Evolutionary conservation across 2,797 vertebrate species (phyloP).

Genomic region (Argentina silus): DNA sequence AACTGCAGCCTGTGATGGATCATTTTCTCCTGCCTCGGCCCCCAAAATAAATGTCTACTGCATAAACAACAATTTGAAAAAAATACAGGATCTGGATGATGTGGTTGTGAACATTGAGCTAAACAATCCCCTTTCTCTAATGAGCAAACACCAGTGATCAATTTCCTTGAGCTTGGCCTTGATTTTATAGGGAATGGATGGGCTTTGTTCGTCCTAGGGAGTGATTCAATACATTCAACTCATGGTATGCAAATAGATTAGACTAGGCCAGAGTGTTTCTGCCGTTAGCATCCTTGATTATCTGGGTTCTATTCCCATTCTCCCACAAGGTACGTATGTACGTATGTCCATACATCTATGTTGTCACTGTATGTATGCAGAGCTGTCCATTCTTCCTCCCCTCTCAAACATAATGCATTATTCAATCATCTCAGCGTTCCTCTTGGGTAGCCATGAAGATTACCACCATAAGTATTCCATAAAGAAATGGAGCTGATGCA

Average conservation of each 20-base stretch:
- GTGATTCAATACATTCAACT: constrained; percentile 3
- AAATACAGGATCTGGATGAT: constrained; percentile 45
- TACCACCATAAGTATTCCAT: constrained; percentile 49
- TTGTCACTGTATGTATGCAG: constrained; percentile 43
- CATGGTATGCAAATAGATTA: not conserved
- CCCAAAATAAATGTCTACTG: constrained; percentile 63
- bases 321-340: constrained; percentile 38
- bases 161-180: constrained; percentile 32
- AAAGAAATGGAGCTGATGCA: constrained; percentile 17
- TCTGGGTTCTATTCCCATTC: constrained; percentile 35
- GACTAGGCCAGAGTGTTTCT: not conserved
- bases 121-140: constrained; percentile 41
- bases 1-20: constrained; percentile 73
- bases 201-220: constrained; percentile 14
- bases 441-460: constrained; percentile 40
- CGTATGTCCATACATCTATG: constrained; percentile 42
- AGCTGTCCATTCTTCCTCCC: constrained; percentile 30
- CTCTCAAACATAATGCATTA: constrained; percentile 44
- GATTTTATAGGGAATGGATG: constrained; percentile 36
- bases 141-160: constrained; percentile 51
- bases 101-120: constrained; percentile 51
- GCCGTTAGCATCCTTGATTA: constrained; percentile 8
- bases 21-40: constrained; percentile 41
- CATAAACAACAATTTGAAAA: constrained; percentile 50
- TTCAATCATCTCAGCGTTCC: constrained; percentile 46